These are phyloP conservation scores for Mormoops blainvillei DNA, from an alignment of 2,113 vertebrate species.

Conservation along the genomic window DNA sequence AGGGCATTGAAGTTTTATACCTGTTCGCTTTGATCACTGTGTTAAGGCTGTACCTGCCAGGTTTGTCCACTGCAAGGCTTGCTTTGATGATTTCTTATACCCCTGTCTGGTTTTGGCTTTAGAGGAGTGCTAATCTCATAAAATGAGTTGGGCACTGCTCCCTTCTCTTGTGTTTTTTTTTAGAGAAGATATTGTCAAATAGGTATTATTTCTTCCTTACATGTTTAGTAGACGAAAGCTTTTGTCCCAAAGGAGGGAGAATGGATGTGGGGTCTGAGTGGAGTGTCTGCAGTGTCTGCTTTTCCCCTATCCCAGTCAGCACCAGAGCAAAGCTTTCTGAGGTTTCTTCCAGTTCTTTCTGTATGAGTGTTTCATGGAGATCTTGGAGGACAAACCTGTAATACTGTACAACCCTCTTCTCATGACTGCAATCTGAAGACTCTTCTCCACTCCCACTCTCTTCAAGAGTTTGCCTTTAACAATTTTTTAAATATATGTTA, in stretches of 20 bases:
- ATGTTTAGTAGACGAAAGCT: background rate
- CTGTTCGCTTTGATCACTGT: background rate
- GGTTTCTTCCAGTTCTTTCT: background rate
- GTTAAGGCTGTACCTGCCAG: background rate
- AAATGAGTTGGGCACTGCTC: background rate
- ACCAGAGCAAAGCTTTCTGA: background rate
- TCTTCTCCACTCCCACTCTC: background rate
- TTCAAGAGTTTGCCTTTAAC: background rate
- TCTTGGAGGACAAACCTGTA: background rate
- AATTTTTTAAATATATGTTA: background rate
- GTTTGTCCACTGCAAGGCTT: background rate
- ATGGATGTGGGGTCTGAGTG: background rate
- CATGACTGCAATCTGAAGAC: background rate
- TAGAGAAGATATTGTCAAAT: background rate
- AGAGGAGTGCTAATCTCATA: background rate
- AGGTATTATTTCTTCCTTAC: background rate
- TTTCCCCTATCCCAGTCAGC: background rate
- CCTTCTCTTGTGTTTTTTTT: background rate
- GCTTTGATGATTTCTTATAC: background rate
- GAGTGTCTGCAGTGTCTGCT: background rate
- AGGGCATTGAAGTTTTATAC: background rate
- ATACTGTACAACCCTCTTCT: background rate
- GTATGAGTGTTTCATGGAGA: background rate
- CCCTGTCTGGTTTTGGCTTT: background rate
- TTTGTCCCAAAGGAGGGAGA: background rate